phyloP scores from a whole-genome alignment of 2,113 vertebrate species.

The Nasalis larvatus region DNA sequence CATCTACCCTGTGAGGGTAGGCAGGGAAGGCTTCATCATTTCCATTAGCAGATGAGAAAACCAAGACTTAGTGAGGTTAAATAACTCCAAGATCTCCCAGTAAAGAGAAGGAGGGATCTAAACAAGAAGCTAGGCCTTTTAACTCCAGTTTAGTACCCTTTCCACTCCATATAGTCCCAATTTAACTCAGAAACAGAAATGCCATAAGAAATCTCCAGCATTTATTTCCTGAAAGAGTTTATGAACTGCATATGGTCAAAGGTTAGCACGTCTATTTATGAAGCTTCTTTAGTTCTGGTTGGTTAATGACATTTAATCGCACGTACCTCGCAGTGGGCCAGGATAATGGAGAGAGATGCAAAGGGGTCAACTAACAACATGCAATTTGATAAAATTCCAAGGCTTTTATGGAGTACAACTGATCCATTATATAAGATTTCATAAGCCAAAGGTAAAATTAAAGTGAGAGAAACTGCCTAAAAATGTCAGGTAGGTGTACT shows the following conservation, averaged over 20 bases:
- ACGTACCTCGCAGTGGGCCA: not conserved
- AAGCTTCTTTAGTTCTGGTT: slow-evolving; percentile 35
- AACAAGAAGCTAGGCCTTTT: not conserved
- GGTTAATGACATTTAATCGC: slow-evolving; percentile 67
- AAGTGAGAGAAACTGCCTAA: slow-evolving; percentile 43
- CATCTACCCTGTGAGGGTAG: too few species aligned
- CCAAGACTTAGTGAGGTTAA: not conserved
- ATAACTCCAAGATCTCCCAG: not conserved
- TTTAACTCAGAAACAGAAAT: slow-evolving; percentile 9
- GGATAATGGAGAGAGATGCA: slow-evolving; percentile 40
- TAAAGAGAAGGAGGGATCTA: not conserved
- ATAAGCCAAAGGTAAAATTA: slow-evolving; percentile 59
- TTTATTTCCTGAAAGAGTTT: not conserved
- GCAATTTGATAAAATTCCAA: slow-evolving; percentile 52
- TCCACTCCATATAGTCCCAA: not conserved
- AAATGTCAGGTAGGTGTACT: not conserved
- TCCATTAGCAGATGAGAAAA: not conserved
- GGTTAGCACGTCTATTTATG: slow-evolving; percentile 36
- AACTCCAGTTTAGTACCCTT: not conserved
- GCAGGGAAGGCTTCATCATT: not conserved
- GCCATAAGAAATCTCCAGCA: not conserved
- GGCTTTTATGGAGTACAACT: slow-evolving; percentile 36
- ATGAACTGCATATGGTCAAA: slow-evolving; percentile 29
- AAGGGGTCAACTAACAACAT: slow-evolving; percentile 45
- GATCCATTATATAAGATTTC: slow-evolving; percentile 43